A percentile compares a stretch with the other conserved stretches of the same genome.
Evolutionary conservation across 2,888 invertebrate genomes (phyloP).

Genomic region (Tachina lurida): DNA sequence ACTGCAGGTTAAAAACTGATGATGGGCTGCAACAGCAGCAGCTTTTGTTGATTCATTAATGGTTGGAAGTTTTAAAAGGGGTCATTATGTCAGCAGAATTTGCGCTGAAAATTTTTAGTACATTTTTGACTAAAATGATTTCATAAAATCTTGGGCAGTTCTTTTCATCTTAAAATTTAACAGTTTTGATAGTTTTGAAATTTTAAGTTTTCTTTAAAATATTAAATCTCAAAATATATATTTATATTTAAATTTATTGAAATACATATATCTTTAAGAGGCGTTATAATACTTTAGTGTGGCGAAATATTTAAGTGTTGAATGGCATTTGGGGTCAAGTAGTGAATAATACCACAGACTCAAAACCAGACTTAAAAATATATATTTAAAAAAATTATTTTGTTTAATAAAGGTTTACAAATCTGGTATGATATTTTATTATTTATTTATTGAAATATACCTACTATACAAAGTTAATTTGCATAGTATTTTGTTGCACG

Average conservation of each 20-base stretch:
- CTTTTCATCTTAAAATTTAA: slow-evolving; percentile 6
- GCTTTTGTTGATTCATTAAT: slow-evolving; percentile 7
- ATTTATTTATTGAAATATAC: no score
- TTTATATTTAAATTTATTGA: not conserved
- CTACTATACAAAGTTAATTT: no score
- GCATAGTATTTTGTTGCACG: no score
- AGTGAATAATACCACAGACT: no score
- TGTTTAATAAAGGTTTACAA: no score
- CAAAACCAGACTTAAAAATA: no score
- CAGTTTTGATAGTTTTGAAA: slow-evolving; percentile 7
- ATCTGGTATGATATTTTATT: no score
- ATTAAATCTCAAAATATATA: not conserved
- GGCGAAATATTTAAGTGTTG: slow-evolving; percentile 42
- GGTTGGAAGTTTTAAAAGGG: slow-evolving; percentile 74
- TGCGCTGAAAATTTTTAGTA: slow-evolving; percentile 74
- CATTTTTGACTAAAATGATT: slow-evolving; percentile 23
- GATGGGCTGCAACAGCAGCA: not conserved
- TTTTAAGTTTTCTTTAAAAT: not conserved
- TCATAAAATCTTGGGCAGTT: slow-evolving; percentile 30
- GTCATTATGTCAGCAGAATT: slow-evolving; percentile 77
- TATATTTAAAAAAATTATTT: no score
- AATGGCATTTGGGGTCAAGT: not conserved
- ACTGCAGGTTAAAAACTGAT: not conserved
- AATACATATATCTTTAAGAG: not conserved
- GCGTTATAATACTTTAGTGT: not conserved